Conservation (phyloP, 2,888 invertebrate species). For the Heliconius sara region DNA sequence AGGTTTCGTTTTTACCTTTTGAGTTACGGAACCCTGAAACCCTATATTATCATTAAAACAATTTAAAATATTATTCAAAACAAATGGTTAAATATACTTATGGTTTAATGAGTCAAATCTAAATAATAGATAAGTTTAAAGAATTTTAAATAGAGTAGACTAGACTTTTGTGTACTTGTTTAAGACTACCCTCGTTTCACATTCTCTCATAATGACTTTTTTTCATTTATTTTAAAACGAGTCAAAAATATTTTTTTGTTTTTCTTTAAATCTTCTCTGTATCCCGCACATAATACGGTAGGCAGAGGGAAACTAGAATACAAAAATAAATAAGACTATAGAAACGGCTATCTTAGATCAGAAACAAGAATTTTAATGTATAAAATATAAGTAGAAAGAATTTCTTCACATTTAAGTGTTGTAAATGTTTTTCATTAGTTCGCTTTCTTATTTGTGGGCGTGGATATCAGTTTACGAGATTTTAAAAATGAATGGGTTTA, state of each 20-base stretch:
- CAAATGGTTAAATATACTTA: too few relatives aligned
- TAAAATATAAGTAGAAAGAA: background rate
- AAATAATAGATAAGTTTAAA: too few relatives aligned
- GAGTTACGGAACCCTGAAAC: too few relatives aligned
- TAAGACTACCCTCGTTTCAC: too few relatives aligned
- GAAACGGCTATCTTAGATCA: background rate
- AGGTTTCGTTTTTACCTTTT: too few relatives aligned
- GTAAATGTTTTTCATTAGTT: slow-evolving; percentile 13
- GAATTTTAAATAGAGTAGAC: too few relatives aligned
- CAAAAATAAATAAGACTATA: background rate
- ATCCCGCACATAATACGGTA: background rate
- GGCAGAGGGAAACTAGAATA: background rate
- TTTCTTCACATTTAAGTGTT: slow-evolving; percentile 13
- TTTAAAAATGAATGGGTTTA: slow-evolving; percentile 37
- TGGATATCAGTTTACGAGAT: slow-evolving; percentile 36
- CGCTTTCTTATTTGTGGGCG: slow-evolving; percentile 34
- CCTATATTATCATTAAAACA: too few relatives aligned
- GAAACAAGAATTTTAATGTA: background rate
- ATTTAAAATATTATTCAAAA: too few relatives aligned
- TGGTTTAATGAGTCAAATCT: too few relatives aligned
- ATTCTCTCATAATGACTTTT: too few relatives aligned
- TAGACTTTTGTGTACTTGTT: too few relatives aligned
- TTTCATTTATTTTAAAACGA: too few relatives aligned
- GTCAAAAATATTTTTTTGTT: background rate
- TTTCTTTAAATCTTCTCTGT: background rate